Evolutionary conservation across 2,113 vertebrate genomes (phyloP).

Genomic region (Cynocephalus volans): DNA sequence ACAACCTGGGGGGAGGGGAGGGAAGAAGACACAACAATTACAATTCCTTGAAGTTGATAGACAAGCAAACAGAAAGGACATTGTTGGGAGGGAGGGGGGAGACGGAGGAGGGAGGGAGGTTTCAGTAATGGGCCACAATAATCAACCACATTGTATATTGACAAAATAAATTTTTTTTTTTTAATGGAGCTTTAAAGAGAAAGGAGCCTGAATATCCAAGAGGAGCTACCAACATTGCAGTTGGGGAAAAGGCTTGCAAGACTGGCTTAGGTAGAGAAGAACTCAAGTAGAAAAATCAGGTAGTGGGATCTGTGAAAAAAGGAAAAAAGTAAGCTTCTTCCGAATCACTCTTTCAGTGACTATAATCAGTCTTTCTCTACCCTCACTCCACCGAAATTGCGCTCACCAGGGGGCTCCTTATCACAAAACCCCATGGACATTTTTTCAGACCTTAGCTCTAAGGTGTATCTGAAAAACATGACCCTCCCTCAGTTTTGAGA

Average conservation of each 20-base stretch:
- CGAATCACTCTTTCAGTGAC: conserved; percentile 53
- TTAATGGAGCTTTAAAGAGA: conserved; percentile 41
- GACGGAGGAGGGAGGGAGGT: no score
- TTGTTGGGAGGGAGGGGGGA: no score
- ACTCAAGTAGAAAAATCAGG: conserved; percentile 68
- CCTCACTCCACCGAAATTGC: conserved; percentile 29
- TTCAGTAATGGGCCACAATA: no score
- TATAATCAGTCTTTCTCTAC: conserved; percentile 49
- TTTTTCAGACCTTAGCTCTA: conserved; percentile 59
- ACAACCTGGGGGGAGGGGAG: no score
- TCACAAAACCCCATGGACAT: conserved; percentile 45
- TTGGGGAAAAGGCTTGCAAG: neutral
- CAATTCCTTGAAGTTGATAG: no score
- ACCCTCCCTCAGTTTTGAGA: neutral
- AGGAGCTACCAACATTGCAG: neutral
- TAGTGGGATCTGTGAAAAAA: conserved; percentile 8
- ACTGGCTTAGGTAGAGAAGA: conserved; percentile 25
- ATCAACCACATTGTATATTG: no score
- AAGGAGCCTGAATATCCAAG: neutral
- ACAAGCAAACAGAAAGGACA: no score
- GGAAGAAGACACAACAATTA: no score
- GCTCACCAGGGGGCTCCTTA: conserved; percentile 21
- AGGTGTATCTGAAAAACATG: neutral
- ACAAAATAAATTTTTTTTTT: no score
- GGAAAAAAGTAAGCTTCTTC: conserved; percentile 52